Evolutionary conservation across 2,888 invertebrate genomes (phyloP).

Genomic region (Entomobrya multifasciata): DNA sequence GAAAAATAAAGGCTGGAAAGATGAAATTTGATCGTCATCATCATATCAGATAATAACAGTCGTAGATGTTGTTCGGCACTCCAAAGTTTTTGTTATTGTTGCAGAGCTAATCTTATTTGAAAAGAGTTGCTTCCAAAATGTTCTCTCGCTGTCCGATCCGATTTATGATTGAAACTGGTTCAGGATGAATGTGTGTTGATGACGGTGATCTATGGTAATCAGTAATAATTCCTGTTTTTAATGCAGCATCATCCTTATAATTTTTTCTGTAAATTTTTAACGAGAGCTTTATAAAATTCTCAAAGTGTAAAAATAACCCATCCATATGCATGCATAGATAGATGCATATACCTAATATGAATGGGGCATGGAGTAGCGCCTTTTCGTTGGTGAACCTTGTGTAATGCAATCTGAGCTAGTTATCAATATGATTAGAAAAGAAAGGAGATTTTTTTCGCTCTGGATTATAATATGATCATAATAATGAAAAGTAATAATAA

Average conservation of each 20-base stretch:
- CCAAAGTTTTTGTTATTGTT: too few species aligned
- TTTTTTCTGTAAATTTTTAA: too few species aligned
- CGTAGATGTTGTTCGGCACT: background rate
- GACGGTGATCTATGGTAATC: constrained; percentile 46
- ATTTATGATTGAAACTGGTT: constrained; percentile 42
- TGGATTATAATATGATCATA: constrained; percentile 55
- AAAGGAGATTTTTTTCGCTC: constrained; percentile 20
- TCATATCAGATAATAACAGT: constrained; percentile 6
- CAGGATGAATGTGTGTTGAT: constrained; percentile 3
- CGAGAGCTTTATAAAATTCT: too few species aligned
- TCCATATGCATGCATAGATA: too few species aligned
- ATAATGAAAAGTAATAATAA: constrained; percentile 37
- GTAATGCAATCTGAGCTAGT: constrained; percentile 63
- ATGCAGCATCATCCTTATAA: constrained; percentile 65
- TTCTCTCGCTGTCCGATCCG: background rate
- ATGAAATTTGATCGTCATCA: constrained; percentile 59
- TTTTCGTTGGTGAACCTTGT: constrained; percentile 13
- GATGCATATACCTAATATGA: too few species aligned
- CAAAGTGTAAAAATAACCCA: too few species aligned
- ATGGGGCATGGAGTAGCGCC: constrained; percentile 51
- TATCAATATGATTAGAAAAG: constrained; percentile 49
- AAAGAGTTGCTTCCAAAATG: constrained; percentile 30
- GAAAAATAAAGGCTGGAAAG: too few species aligned
- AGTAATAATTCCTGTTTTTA: constrained; percentile 59
- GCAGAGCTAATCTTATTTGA: constrained; percentile 50